phyloP scores from a whole-genome alignment of 2,888 invertebrate species.

The Liodrosophila aerea region DNA sequence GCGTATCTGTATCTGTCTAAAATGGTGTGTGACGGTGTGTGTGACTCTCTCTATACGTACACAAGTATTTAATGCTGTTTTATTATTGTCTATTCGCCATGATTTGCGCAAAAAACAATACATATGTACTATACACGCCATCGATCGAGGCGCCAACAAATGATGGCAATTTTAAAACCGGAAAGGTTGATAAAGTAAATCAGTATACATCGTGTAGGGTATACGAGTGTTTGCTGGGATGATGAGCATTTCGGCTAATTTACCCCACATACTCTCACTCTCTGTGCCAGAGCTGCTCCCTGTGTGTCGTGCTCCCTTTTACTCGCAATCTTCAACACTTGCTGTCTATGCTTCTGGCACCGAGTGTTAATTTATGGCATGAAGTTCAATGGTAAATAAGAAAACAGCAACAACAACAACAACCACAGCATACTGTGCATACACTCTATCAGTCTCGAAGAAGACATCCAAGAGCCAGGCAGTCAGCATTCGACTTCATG shows the following conservation, averaged over 20 bases:
- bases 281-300: too few species aligned
- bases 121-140: conserved; percentile 16
- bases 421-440: too few species aligned
- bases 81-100: conserved; percentile 55
- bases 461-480: background rate
- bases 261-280: too few species aligned
- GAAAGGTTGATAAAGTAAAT: background rate
- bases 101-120: conserved; percentile 45
- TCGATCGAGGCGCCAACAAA: conserved; percentile 37
- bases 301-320: too few species aligned
- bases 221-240: too few species aligned
- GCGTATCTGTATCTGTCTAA: too few species aligned
- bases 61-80: conserved; percentile 17
- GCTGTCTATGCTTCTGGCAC: background rate
- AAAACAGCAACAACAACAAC: background rate
- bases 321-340: background rate
- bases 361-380: background rate
- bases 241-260: too few species aligned
- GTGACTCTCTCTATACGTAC: conserved; percentile 8
- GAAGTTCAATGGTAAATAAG: background rate
- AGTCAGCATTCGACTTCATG: background rate
- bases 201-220: too few species aligned
- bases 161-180: conserved; percentile 31
- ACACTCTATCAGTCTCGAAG: background rate
- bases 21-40: conserved; percentile 1